phyloP scores from a whole-genome alignment of 2,113 vertebrate species.

The Stigmatopora argus region DNA sequence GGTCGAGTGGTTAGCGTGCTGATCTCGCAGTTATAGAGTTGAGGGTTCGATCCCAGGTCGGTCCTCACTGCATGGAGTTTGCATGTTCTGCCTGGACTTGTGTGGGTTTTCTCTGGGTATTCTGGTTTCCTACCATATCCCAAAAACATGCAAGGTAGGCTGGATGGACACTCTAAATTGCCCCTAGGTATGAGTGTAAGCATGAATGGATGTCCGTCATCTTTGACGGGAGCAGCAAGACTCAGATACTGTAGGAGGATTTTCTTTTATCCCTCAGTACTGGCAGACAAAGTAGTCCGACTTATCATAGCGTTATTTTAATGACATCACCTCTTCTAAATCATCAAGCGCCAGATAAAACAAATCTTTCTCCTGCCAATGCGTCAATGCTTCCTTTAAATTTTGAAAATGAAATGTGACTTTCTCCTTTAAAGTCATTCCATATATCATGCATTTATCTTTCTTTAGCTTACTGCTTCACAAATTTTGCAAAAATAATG shows the following conservation, averaged over 20 bases:
- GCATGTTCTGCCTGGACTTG: too few relatives aligned
- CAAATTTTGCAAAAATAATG: slow-evolving; percentile 17
- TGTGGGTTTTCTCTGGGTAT: too few relatives aligned
- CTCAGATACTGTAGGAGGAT: slow-evolving; percentile 36
- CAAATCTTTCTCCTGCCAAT: slow-evolving; percentile 12
- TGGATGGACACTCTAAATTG: too few relatives aligned
- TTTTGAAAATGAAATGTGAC: neutral
- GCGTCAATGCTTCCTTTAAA: neutral
- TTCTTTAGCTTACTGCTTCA: slow-evolving; percentile 15
- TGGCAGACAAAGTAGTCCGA: slow-evolving; percentile 5
- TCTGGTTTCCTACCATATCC: too few relatives aligned
- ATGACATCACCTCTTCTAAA: slow-evolving; percentile 32
- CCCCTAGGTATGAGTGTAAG: too few relatives aligned
- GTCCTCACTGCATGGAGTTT: too few relatives aligned
- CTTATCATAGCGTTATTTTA: slow-evolving; percentile 27
- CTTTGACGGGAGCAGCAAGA: slow-evolving; percentile 12
- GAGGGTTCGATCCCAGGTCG: too few relatives aligned
- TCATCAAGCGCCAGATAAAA: slow-evolving; percentile 7
- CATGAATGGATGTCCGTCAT: too few relatives aligned
- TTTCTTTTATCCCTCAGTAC: slow-evolving; percentile 42
- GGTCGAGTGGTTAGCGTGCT: too few relatives aligned
- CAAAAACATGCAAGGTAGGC: too few relatives aligned
- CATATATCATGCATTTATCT: slow-evolving; percentile 8
- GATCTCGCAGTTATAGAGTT: too few relatives aligned
- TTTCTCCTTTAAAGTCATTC: neutral